Conservation (phyloP, 2,113 vertebrate species). For the Syngnathus scovelli region DNA sequence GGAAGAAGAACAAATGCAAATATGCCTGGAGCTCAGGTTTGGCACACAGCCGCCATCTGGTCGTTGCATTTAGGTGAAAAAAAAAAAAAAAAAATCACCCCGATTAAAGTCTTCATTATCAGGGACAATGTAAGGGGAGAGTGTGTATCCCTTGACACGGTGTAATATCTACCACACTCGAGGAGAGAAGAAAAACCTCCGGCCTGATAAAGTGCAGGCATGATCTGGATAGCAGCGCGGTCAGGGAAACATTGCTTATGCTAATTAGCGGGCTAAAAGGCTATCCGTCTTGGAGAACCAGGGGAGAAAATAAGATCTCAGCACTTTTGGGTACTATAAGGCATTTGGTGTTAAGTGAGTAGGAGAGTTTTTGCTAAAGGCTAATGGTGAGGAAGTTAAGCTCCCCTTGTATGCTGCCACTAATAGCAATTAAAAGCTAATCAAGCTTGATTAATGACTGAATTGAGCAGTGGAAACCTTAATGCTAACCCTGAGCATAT, state of each 20-base stretch:
- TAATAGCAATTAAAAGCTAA: background rate
- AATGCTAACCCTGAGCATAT: background rate
- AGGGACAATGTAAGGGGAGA: conserved; percentile 31
- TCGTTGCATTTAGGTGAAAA: conserved; percentile 30
- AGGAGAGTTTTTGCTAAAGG: background rate
- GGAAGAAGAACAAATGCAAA: conserved; percentile 1
- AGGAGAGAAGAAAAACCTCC: conserved; percentile 19
- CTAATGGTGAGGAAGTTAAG: background rate
- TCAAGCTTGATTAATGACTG: background rate
- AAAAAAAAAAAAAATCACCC: conserved; percentile 33
- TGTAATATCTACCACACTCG: conserved; percentile 14
- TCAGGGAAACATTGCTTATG: conserved; percentile 63
- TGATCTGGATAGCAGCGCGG: conserved; percentile 50
- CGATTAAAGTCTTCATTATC: conserved; percentile 51
- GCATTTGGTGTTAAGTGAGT: background rate
- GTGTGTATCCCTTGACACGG: conserved; percentile 31
- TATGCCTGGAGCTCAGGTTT: conserved; percentile 18
- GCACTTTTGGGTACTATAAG: conserved; percentile 3
- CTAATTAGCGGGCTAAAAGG: conserved; percentile 58
- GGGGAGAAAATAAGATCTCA: conserved; percentile 26
- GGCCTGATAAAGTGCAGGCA: conserved; percentile 44
- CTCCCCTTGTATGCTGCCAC: background rate
- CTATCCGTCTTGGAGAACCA: conserved; percentile 51
- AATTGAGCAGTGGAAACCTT: background rate
- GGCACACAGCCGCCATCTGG: conserved; percentile 20